Evolutionary conservation across 1,140 invertebrate species (phyloP).

Genomic region (Ceratina japonica): DNA sequence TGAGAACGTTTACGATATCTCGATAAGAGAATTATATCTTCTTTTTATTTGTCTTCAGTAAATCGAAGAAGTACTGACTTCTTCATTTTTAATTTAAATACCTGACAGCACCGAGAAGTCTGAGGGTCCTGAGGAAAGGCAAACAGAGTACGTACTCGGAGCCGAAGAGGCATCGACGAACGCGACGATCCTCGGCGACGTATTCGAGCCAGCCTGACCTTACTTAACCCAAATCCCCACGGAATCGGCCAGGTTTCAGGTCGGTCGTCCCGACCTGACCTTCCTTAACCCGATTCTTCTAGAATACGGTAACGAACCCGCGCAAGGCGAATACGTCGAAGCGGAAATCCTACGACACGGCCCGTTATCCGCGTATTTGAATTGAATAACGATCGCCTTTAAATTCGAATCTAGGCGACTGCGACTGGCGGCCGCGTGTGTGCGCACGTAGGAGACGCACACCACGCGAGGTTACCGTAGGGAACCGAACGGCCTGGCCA

Average conservation of each 20-base stretch:
- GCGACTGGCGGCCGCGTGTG: background rate
- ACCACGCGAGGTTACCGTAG: background rate
- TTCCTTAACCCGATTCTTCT: constrained; percentile 62
- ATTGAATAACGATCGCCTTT: constrained; percentile 64
- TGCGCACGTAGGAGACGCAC: constrained; percentile 4
- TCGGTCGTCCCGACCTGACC: constrained; percentile 55
- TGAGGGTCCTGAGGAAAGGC: too few relatives aligned
- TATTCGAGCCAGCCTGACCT: constrained; percentile 39
- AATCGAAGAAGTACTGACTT: too few relatives aligned
- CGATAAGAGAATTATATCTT: too few relatives aligned
- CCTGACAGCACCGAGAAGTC: too few relatives aligned
- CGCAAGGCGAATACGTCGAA: constrained; percentile 36
- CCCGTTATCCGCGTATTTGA: constrained; percentile 61
- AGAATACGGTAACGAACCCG: constrained; percentile 53
- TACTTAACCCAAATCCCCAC: constrained; percentile 42
- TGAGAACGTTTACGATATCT: too few relatives aligned
- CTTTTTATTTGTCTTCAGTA: too few relatives aligned
- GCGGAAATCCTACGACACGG: constrained; percentile 55
- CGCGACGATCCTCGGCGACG: background rate
- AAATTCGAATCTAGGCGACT: constrained; percentile 63
- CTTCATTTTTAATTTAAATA: too few relatives aligned
- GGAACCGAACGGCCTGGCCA: background rate
- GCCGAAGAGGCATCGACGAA: background rate
- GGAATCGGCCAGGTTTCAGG: constrained; percentile 32
- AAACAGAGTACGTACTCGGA: background rate